These are phyloP conservation scores for Polypedilum pembai DNA, from an alignment of 1,140 invertebrate genomes.

Conservation along the genomic window DNA sequence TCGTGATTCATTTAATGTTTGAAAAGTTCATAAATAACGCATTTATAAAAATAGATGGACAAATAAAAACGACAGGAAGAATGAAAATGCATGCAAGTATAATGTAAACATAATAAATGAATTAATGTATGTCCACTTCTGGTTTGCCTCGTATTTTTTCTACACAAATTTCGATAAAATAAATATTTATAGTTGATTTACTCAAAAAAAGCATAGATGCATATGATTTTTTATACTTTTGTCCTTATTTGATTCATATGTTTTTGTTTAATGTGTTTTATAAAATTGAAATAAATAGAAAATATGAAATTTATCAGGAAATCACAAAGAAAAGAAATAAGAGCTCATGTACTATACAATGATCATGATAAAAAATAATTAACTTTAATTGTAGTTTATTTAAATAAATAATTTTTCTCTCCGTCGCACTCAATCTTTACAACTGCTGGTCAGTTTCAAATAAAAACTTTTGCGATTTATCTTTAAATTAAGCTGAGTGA, in stretches of 20 bases:
- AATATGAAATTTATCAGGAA: constrained; percentile 7
- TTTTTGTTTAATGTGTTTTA: background rate
- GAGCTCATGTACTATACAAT: too few relatives aligned
- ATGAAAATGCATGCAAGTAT: too few relatives aligned
- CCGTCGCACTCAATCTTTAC: background rate
- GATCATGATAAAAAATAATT: too few relatives aligned
- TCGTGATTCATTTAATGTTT: too few relatives aligned
- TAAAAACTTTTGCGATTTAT: background rate
- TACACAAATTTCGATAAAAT: background rate
- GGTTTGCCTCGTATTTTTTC: background rate
- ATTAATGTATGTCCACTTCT: background rate
- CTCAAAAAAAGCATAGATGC: too few relatives aligned
- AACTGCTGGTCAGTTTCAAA: background rate
- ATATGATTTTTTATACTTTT: too few relatives aligned
- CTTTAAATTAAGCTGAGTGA: background rate
- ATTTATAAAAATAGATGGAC: too few relatives aligned
- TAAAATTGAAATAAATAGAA: background rate
- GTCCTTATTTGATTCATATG: background rate
- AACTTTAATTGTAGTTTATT: too few relatives aligned
- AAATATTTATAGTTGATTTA: background rate
- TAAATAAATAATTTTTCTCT: too few relatives aligned
- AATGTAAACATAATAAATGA: too few relatives aligned
- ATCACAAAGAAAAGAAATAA: background rate
- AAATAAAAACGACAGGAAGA: too few relatives aligned
- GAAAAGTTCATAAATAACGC: too few relatives aligned